phyloP scores from a whole-genome alignment of 1,140 invertebrate genomes.

The Belonocnema kinseyi region DNA sequence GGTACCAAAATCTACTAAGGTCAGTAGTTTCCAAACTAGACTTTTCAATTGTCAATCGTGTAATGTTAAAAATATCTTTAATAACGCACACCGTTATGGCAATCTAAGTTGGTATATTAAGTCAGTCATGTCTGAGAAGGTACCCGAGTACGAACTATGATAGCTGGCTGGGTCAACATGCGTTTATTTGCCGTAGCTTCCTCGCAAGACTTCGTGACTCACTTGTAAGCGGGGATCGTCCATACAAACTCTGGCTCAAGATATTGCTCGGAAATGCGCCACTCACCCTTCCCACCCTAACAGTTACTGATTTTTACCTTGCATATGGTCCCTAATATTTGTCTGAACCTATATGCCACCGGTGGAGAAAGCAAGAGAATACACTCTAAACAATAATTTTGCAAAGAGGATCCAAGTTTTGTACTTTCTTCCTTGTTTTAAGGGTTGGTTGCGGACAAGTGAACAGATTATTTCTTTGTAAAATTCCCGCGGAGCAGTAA shows the following conservation, averaged over 20 bases:
- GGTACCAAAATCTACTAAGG: background rate
- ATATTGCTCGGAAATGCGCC: constrained; percentile 62
- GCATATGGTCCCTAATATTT: constrained; percentile 31
- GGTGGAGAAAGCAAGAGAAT: constrained; percentile 32
- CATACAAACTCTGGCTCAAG: constrained; percentile 62
- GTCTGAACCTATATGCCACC: constrained; percentile 35
- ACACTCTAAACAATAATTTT: constrained; percentile 27
- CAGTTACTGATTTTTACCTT: constrained; percentile 53
- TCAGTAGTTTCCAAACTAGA: too few relatives aligned
- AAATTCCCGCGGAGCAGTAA: background rate
- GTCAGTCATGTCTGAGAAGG: constrained; percentile 50
- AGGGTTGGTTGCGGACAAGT: background rate
- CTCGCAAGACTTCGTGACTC: constrained; percentile 52
- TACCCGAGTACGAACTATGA: constrained; percentile 53
- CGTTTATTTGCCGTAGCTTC: constrained; percentile 63
- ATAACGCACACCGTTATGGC: constrained; percentile 55
- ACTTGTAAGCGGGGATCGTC: constrained; percentile 52
- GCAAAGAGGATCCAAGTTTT: background rate
- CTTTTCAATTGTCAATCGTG: too few relatives aligned
- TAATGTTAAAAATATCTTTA: too few relatives aligned
- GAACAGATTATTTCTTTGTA: background rate
- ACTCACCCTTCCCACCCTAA: constrained; percentile 44
- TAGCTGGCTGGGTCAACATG: constrained; percentile 67
- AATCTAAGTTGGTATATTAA: constrained; percentile 69
- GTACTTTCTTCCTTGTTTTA: background rate